These are phyloP conservation scores for Synergus laeviventris DNA, from an alignment of 2,888 invertebrate species.

Conservation along the genomic window DNA sequence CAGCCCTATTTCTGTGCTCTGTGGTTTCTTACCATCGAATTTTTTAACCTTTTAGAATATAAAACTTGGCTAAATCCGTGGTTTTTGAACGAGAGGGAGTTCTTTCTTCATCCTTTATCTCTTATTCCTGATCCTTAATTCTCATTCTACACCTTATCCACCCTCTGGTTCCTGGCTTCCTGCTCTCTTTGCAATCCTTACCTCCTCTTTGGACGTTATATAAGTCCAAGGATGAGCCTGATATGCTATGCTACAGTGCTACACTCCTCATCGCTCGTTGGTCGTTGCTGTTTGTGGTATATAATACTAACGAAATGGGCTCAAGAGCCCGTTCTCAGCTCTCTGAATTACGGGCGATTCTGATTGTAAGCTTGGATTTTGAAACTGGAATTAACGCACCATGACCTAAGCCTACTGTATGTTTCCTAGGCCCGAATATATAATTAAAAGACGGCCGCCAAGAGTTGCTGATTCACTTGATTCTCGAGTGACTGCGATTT, in stretches of 20 bases:
- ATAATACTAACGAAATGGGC: conserved; percentile 18
- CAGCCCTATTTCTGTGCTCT: background rate
- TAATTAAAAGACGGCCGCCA: conserved; percentile 11
- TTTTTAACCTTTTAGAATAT: background rate
- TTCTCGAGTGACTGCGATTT: background rate
- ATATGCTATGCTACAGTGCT: background rate
- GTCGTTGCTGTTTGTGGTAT: conserved; percentile 9
- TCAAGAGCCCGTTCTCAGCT: conserved; percentile 5
- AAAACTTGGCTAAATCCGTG: background rate
- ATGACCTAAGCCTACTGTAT: conserved; percentile 22
- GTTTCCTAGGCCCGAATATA: background rate
- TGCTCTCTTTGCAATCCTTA: conserved; percentile 12
- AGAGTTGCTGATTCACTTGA: background rate
- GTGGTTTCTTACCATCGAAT: background rate
- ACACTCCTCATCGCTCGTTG: background rate
- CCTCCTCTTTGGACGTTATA: conserved; percentile 19
- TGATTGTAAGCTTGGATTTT: conserved; percentile 2
- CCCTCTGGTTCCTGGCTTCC: background rate
- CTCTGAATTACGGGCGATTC: conserved; percentile 15
- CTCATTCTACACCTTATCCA: conserved; percentile 9
- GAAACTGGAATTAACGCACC: background rate
- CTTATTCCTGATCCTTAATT: background rate
- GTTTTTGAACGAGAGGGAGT: background rate
- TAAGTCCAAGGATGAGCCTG: conserved; percentile 22
- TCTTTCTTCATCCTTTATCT: background rate